phyloP scores from a whole-genome alignment of 2,113 vertebrate species.

The Elephantulus edwardii region DNA sequence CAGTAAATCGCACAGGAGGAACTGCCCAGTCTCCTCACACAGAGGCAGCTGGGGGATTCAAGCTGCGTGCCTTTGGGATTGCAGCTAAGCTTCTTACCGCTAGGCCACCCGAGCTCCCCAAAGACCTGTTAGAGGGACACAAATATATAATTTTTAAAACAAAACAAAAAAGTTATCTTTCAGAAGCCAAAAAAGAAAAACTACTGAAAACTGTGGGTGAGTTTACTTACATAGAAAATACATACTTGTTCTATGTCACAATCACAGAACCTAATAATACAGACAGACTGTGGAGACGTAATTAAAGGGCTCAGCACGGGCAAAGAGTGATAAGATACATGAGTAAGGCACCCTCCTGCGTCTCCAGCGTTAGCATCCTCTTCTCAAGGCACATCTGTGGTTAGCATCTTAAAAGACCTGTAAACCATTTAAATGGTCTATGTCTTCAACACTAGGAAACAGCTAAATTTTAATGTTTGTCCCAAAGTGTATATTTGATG shows the following conservation, averaged over 20 bases:
- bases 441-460: background rate
- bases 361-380: background rate
- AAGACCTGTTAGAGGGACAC: background rate
- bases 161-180: slow-evolving; percentile 38
- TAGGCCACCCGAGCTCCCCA: background rate
- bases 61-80: too few species aligned
- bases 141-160: background rate
- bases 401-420: background rate
- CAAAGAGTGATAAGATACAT: background rate
- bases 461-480: slow-evolving; percentile 22
- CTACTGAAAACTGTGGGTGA: background rate
- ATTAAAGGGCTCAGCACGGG: too few species aligned
- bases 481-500: slow-evolving; percentile 34
- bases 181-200: background rate
- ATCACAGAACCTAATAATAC: background rate
- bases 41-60: too few species aligned
- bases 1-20: too few species aligned
- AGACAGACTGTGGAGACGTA: too few species aligned
- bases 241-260: background rate
- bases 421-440: background rate
- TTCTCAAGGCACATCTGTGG: background rate
- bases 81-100: too few species aligned
- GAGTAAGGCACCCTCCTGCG: too few species aligned
- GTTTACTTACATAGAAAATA: slow-evolving; percentile 33
- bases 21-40: too few species aligned